Percentiles rank a stretch among this genome's conserved stretches.
phyloP scores from a whole-genome alignment of 2,113 vertebrate genomes.

The Calidris pugnax region DNA sequence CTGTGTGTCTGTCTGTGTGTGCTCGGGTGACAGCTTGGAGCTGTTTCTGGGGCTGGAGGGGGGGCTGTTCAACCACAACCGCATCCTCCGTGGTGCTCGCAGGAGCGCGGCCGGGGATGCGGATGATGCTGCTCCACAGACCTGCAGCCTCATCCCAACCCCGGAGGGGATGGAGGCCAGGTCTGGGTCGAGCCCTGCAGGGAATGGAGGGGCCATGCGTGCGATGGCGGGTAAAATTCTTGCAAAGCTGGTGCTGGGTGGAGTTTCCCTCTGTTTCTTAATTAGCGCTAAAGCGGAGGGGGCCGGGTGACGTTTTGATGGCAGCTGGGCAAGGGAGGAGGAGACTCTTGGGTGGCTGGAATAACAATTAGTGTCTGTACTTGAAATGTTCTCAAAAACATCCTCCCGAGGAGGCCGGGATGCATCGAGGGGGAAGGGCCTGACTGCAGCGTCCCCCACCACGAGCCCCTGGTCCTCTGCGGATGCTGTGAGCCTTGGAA shows the following conservation, averaged over 20 bases:
- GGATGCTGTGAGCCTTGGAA: not conserved
- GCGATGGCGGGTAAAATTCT: not conserved
- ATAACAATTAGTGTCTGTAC: not conserved
- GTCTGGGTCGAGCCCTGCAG: fast-evolving
- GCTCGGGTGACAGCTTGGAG: not conserved
- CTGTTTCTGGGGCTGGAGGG: not conserved
- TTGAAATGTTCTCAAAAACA: not conserved
- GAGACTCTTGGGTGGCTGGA: not conserved
- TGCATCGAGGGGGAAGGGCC: not conserved
- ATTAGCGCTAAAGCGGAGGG: not conserved
- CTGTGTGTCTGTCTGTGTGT: not conserved
- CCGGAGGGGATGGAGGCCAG: not conserved
- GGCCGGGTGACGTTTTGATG: fast-evolving
- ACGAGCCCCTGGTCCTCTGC: not conserved
- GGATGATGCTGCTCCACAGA: fast-evolving
- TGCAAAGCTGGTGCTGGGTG: not conserved
- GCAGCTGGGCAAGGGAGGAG: not conserved
- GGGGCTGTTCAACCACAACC: not conserved
- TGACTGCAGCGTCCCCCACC: not conserved
- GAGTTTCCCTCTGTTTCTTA: slow-evolving; percentile 42
- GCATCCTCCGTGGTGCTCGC: fast-evolving
- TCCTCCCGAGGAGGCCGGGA: fast-evolving
- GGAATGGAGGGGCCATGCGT: not conserved
- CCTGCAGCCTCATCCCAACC: not conserved
- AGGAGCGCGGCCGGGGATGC: not conserved